Conservation (phyloP, 2,113 vertebrate genomes). For the Phalacrocorax brasilianus region DNA sequence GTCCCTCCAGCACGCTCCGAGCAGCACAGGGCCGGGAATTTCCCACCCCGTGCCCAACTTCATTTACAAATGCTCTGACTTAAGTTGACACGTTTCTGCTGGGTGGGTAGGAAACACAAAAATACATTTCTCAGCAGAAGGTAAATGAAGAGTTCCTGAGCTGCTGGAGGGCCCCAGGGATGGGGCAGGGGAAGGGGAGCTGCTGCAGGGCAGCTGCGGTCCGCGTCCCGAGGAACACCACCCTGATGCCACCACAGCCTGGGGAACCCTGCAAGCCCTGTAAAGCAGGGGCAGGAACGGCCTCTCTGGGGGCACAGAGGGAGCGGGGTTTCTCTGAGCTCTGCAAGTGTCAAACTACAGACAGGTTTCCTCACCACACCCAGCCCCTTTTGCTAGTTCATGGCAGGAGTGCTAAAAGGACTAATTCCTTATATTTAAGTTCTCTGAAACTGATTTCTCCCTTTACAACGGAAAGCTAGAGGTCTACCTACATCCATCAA, state of each 20-base stretch:
- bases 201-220: background rate
- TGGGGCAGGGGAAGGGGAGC: background rate
- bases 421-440: fast-evolving
- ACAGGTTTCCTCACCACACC: background rate
- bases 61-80: background rate
- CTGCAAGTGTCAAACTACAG: background rate
- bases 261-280: background rate
- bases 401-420: fast-evolving
- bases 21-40: background rate
- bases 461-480: background rate
- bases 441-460: background rate
- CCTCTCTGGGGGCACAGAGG: background rate
- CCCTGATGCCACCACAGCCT: background rate
- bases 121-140: background rate
- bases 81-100: background rate
- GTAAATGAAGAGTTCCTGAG: background rate
- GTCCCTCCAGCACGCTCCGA: background rate
- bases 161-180: background rate
- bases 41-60: background rate
- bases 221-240: fast-evolving
- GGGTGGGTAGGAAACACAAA: background rate
- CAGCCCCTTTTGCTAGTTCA: background rate
- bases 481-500: background rate
- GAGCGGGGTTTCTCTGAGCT: background rate
- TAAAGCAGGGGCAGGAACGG: background rate